phyloP scores from a whole-genome alignment of 2,797 vertebrate species.

The Helicolenus hilgendorfi region DNA sequence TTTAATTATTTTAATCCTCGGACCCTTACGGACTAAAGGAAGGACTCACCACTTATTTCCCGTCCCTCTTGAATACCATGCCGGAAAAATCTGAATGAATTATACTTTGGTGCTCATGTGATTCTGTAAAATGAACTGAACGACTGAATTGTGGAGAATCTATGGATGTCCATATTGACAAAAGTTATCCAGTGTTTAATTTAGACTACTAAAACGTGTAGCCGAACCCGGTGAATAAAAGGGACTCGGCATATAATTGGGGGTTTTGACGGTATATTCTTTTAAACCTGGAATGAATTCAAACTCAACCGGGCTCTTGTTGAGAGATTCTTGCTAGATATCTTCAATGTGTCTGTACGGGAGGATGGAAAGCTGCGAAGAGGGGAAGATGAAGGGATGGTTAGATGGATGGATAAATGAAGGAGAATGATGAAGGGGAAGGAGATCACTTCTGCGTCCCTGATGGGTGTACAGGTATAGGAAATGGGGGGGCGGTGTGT shows the following conservation, averaged over 20 bases:
- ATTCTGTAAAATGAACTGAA: not conserved
- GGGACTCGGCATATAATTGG: too few relatives aligned
- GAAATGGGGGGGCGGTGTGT: not conserved
- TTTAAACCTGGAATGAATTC: not conserved
- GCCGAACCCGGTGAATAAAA: not conserved
- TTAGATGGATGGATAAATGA: conserved; percentile 47
- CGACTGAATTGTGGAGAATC: not conserved
- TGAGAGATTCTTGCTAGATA: not conserved
- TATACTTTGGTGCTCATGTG: not conserved
- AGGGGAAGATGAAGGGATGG: conserved; percentile 6
- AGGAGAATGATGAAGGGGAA: conserved; percentile 44
- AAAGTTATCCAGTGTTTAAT: not conserved
- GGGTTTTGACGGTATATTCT: not conserved
- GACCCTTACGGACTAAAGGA: not conserved
- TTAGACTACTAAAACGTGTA: not conserved
- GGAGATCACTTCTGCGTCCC: conserved; percentile 43
- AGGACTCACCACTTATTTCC: not conserved
- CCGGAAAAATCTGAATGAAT: not conserved
- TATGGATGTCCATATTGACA: not conserved
- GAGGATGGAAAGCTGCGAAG: conserved; percentile 8
- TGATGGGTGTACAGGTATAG: conserved; percentile 57
- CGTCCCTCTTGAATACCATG: too few relatives aligned
- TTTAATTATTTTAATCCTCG: too few relatives aligned
- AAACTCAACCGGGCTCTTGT: not conserved
- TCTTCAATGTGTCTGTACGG: not conserved